Evolutionary conservation across 2,113 vertebrate species (phyloP).

Genomic region (Oncorhynchus keta): DNA sequence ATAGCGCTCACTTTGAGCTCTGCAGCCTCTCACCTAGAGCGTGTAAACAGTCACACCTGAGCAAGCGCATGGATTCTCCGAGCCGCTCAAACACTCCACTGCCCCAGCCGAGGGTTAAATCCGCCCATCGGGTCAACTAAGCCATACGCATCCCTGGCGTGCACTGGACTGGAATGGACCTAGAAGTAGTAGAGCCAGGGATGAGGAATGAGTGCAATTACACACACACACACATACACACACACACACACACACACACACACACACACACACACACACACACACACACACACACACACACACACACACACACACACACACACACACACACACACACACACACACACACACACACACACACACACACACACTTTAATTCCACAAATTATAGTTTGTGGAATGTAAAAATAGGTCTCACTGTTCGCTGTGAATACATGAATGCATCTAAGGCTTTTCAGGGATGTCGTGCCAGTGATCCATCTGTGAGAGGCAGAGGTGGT

Average conservation of each 20-base stretch:
- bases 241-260: constrained; percentile 9
- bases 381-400: not conserved
- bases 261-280: not conserved
- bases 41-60: not conserved
- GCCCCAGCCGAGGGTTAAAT: not conserved
- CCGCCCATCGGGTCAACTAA: too few relatives aligned
- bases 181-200: not conserved
- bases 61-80: not conserved
- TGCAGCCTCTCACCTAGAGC: not conserved
- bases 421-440: not conserved
- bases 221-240: constrained; percentile 5
- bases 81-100: not conserved
- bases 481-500: not conserved
- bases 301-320: constrained; percentile 6
- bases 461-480: not conserved
- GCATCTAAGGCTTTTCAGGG: constrained; percentile 3
- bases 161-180: not conserved
- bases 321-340: constrained; percentile 1
- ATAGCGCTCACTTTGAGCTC: not conserved
- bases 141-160: not conserved
- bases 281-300: constrained; percentile 15
- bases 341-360: too few relatives aligned
- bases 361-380: not conserved
- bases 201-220: constrained; percentile 2
- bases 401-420: not conserved